Base-by-base conservation (phyloP, 2,113 vertebrate species). In the Indri indri region DNA sequence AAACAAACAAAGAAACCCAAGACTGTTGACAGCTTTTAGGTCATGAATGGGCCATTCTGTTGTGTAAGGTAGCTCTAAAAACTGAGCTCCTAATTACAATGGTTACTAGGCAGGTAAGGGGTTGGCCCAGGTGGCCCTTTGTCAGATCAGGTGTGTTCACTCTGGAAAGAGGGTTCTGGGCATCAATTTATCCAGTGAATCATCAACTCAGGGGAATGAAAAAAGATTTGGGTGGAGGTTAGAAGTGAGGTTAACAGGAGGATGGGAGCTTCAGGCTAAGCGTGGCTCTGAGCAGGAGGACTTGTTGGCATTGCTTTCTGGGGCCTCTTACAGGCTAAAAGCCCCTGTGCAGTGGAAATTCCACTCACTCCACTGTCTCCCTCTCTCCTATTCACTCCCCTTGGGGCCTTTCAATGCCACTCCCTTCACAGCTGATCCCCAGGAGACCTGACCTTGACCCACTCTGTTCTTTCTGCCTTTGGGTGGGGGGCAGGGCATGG, bases 51-150 rank as follows among this genome's bases (percentile, higher is more conserved):
- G 12, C 14, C 17, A 12, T n/a, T 93, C 23, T 50, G 10, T 91
- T n/a, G 45, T 80, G 20, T 79, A 54, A 76, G 25, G 73, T 40
- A 76, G 80, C 66, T 89, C 61, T 92, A 61, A 71, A 86, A 81
- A 94, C 50, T 2, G 54, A 54, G 77, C 40, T 73, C 66, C 61
- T 73, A 1, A 77, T 96, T 88, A 59, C 47, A 81, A 45, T 95
- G 76, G 90, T 92, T 93, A 90, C 42, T 20, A 88, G 88, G 57
- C 47, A 92, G 96, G 34, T 86, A 63, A 83, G 68, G 52, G 27
- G 14, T 50, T 94, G 27, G 47, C 57, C 52, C 32, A 68, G 37
- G 63, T 82, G 45, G 61, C 81, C 74, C 83, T 93, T 57, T 71
- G 87, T 90, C n/a, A 85, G 82, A 61, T 74, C 9, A 34, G 63